Conservation (phyloP, 2,113 vertebrate species). For the Stomatorhinus ivindoensis region DNA sequence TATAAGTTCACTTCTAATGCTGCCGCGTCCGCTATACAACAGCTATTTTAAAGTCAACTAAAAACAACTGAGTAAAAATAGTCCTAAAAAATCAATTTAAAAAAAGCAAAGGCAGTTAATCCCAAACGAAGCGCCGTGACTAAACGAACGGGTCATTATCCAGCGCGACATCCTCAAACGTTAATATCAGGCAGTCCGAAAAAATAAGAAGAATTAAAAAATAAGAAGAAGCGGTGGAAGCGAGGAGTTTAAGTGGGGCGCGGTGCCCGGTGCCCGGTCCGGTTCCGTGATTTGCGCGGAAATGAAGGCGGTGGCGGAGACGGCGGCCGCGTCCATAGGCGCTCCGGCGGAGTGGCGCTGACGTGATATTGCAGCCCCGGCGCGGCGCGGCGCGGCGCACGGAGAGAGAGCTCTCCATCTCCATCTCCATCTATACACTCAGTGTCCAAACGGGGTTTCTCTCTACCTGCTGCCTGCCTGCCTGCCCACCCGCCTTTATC, state of each 20-base stretch:
- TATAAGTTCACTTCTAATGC: neutral
- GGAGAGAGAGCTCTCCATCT: slow-evolving; percentile 40
- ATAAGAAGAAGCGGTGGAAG: neutral
- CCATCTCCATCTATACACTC: slow-evolving; percentile 60
- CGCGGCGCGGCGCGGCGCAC: slow-evolving; percentile 54
- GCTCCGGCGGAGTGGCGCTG: slow-evolving; percentile 66
- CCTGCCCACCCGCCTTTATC: slow-evolving; percentile 28
- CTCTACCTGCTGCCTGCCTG: slow-evolving; percentile 42
- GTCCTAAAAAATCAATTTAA: neutral
- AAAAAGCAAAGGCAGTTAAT: slow-evolving; percentile 5
- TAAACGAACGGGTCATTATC: slow-evolving; percentile 3
- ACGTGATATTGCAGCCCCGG: slow-evolving; percentile 69
- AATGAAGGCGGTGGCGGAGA: slow-evolving; percentile 40
- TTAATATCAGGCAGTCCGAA: slow-evolving; percentile 37
- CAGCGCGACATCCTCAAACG: slow-evolving; percentile 8
- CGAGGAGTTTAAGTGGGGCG: slow-evolving; percentile 24
- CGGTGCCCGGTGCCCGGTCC: slow-evolving; percentile 47
- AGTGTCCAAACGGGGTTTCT: slow-evolving; percentile 40
- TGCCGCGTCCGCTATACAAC: neutral
- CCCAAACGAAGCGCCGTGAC: neutral
- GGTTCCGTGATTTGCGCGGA: slow-evolving; percentile 47
- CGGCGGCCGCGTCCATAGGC: slow-evolving; percentile 51
- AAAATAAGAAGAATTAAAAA: neutral
- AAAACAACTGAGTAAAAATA: neutral
- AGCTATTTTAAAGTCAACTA: neutral